A percentile compares a stretch with the other conserved stretches of the same genome.
Conservation (phyloP, 2,888 invertebrate species). For the Cheilosia vernalis region DNA sequence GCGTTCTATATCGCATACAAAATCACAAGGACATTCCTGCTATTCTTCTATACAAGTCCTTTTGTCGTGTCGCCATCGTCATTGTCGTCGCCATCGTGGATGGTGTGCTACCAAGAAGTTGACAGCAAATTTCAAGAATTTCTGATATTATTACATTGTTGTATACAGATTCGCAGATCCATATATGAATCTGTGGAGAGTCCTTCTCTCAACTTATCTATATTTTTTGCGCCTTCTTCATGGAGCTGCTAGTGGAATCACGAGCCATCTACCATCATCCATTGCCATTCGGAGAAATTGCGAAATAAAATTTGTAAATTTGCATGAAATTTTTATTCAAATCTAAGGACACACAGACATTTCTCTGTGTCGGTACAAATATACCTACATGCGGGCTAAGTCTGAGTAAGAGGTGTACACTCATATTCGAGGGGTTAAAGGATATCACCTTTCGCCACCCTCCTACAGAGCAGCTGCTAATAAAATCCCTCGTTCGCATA, state of each 20-base stretch:
- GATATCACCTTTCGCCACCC: constrained; percentile 58
- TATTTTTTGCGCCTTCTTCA: constrained; percentile 11
- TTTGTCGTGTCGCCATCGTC: constrained; percentile 27
- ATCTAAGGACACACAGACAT: constrained; percentile 67
- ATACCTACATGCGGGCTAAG: constrained; percentile 48
- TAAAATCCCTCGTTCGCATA: constrained; percentile 70
- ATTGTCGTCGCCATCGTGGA: constrained; percentile 45
- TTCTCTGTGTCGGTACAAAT: constrained; percentile 42
- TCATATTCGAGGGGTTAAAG: constrained; percentile 46
- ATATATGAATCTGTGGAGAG: not conserved
- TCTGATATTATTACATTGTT: constrained; percentile 71
- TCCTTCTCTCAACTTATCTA: constrained; percentile 26
- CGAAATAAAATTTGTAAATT: constrained; percentile 73
- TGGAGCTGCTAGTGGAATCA: not conserved
- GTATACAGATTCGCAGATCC: constrained; percentile 41
- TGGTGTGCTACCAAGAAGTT: constrained; percentile 63
- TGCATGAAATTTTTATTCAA: constrained; percentile 74
- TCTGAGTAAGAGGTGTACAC: constrained; percentile 3
- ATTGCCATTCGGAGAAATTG: constrained; percentile 40
- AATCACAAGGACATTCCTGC: constrained; percentile 54
- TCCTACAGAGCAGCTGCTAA: constrained; percentile 46
- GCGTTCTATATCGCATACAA: constrained; percentile 65
- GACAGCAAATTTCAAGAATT: constrained; percentile 71
- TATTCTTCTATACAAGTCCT: constrained; percentile 34
- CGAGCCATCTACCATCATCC: not conserved